A percentile compares a stretch with the other conserved stretches of the same genome.
These are phyloP conservation scores for Nibea albiflora DNA, from an alignment of 2,113 vertebrate species.

Conservation along the genomic window DNA sequence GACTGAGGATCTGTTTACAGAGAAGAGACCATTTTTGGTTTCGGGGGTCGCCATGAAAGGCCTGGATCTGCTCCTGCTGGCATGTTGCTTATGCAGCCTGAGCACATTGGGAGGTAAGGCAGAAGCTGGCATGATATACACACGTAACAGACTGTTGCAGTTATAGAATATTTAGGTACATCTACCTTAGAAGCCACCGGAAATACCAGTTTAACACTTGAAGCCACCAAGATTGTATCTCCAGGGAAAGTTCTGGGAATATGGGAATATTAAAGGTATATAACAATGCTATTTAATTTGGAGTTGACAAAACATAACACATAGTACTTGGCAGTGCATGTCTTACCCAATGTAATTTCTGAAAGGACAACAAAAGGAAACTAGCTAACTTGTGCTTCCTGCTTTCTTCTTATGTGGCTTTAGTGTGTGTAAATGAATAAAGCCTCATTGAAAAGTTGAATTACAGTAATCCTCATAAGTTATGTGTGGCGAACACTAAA, in stretches of 20 bases:
- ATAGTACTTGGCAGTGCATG: neutral
- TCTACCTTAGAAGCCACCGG: neutral
- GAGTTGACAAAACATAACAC: neutral
- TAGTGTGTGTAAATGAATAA: neutral
- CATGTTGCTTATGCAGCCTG: conserved; percentile 71
- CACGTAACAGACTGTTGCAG: neutral
- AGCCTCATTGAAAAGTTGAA: neutral
- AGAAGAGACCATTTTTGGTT: neutral
- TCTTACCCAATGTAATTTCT: neutral
- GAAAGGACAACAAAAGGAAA: too few species aligned
- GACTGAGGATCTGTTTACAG: neutral
- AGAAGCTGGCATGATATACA: conserved; percentile 3
- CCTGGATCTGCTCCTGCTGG: conserved; percentile 66
- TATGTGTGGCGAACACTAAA: neutral
- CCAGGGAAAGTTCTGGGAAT: neutral
- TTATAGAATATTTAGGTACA: neutral
- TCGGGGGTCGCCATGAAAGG: conserved; percentile 69
- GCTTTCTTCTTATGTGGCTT: neutral
- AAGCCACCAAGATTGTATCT: neutral
- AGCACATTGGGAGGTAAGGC: conserved; percentile 78
- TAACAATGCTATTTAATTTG: neutral
- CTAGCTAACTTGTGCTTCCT: neutral
- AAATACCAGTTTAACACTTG: neutral
- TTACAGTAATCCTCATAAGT: neutral
- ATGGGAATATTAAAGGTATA: neutral